Conservation (phyloP, 2,113 vertebrate species). For the Barnardius zonarius region DNA sequence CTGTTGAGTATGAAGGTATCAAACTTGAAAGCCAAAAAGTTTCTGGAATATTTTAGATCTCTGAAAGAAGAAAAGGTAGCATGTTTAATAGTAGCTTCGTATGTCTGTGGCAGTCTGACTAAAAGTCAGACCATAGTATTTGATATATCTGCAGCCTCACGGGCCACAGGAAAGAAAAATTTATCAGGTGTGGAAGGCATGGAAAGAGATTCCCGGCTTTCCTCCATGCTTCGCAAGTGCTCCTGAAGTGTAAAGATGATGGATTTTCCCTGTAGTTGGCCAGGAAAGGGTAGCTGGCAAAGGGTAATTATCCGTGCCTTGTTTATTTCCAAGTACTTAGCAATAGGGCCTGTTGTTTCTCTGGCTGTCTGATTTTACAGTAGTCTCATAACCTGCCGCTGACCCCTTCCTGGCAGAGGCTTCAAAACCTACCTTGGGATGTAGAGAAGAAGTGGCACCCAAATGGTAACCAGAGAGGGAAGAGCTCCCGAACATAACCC, state of each 20-base stretch:
- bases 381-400: slow-evolving; percentile 10
- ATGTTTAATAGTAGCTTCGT: rapidly evolving
- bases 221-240: rapidly evolving
- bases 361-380: slow-evolving; percentile 32
- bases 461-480: neutral
- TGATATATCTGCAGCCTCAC: neutral
- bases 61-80: neutral
- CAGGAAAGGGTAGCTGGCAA: neutral
- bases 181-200: neutral
- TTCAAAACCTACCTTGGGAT: neutral
- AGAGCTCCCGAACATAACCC: neutral
- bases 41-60: neutral
- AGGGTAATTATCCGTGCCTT: slow-evolving; percentile 28
- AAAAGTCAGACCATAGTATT: neutral
- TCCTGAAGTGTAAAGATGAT: neutral
- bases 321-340: slow-evolving; percentile 47
- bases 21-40: neutral
- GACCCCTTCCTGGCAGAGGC: slow-evolving; percentile 1
- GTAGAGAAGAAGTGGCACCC: neutral
- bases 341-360: slow-evolving; percentile 42
- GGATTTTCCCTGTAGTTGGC: slow-evolving; percentile 42
- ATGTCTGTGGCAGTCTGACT: neutral
- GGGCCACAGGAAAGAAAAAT: neutral
- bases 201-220: neutral
- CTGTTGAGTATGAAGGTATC: neutral